Evolutionary conservation across 2,797 vertebrate species (phyloP).

Genomic region (Enteromius thamalakanensis): DNA sequence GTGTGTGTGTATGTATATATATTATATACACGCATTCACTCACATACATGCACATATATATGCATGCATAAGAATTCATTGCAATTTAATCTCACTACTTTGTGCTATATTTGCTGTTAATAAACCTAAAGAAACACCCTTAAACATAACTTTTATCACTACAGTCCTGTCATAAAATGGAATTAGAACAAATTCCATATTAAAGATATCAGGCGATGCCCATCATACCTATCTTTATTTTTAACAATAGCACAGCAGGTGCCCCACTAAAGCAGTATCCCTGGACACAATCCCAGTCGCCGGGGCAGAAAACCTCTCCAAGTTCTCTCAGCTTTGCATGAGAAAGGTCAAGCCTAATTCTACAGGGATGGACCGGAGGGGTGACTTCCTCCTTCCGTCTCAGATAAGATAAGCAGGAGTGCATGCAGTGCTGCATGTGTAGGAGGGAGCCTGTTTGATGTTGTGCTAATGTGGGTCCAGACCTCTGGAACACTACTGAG

Average conservation of each 20-base stretch:
- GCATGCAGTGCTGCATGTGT: constrained; percentile 52
- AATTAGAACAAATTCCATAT: constrained; percentile 14
- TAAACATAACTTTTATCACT: constrained; percentile 9
- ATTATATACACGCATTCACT: too few relatives aligned
- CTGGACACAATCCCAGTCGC: constrained; percentile 29
- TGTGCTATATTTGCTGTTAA: not conserved
- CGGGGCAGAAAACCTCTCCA: constrained; percentile 47
- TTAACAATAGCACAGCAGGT: constrained; percentile 41
- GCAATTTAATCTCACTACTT: not conserved
- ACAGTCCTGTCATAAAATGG: not conserved
- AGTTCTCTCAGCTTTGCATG: constrained; percentile 66
- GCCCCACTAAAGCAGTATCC: constrained; percentile 35
- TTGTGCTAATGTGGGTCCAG: constrained; percentile 59
- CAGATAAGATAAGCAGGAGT: constrained; percentile 62
- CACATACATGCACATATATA: too few relatives aligned
- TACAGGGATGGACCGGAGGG: constrained; percentile 59
- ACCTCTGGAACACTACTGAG: constrained; percentile 60
- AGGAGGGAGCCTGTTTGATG: constrained; percentile 62
- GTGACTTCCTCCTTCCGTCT: constrained; percentile 69
- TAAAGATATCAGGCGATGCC: not conserved
- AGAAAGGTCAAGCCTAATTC: constrained; percentile 68
- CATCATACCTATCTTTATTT: constrained; percentile 38
- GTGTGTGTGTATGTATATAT: too few relatives aligned
- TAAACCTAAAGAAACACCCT: not conserved
- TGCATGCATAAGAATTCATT: not conserved